These are phyloP conservation scores for Perithous albicinctus DNA, from an alignment of 2,888 invertebrate genomes.

Conservation along the genomic window DNA sequence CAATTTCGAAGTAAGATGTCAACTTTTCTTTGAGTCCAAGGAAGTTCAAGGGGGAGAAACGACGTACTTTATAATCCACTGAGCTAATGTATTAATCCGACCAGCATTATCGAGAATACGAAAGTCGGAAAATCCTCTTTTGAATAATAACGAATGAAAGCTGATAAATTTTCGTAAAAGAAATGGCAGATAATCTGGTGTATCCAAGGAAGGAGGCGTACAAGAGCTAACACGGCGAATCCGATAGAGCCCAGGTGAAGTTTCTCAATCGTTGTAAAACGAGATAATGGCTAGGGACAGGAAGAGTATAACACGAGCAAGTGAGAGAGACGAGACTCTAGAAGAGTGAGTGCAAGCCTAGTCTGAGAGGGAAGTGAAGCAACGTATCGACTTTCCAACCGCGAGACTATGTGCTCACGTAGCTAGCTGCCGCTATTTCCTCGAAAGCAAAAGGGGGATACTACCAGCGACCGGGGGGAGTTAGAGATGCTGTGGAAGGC, in stretches of 20 bases:
- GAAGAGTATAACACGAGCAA: slow-evolving; percentile 15
- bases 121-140: background rate
- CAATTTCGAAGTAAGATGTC: too few species aligned
- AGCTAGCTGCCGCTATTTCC: slow-evolving; percentile 42
- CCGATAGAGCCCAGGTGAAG: background rate
- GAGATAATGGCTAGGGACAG: slow-evolving; percentile 24
- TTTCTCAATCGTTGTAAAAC: slow-evolving; percentile 32
- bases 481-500: slow-evolving; percentile 14
- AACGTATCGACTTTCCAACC: slow-evolving; percentile 59
- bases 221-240: background rate
- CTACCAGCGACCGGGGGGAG: background rate
- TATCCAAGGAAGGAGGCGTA: background rate
- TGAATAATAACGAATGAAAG: background rate
- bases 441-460: slow-evolving; percentile 23
- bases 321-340: slow-evolving; percentile 8
- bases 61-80: too few species aligned
- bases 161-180: background rate
- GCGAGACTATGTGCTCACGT: slow-evolving; percentile 30
- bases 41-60: too few species aligned
- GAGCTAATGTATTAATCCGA: too few species aligned
- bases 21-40: too few species aligned
- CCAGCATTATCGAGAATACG: too few species aligned
- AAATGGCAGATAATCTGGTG: background rate
- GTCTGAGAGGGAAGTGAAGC: slow-evolving; percentile 47
- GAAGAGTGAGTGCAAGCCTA: slow-evolving; percentile 25